Percentiles rank a stretch among this genome's conserved stretches.
phyloP scores from a whole-genome alignment of 2,888 invertebrate genomes.

The Eristalinus aeneus region DNA sequence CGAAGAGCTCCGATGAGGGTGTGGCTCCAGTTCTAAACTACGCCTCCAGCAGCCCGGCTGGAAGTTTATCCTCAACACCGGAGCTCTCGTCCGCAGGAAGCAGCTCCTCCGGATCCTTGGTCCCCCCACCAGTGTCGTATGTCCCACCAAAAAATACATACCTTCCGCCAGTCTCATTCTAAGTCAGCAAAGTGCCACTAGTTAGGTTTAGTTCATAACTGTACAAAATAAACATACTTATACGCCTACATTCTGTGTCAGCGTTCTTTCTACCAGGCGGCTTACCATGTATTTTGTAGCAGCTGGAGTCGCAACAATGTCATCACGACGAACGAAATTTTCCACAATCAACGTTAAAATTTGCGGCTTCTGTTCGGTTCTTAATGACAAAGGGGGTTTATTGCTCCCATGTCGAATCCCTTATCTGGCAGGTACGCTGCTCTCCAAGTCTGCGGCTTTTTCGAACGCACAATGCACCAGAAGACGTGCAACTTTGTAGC shows the following conservation, averaged over 20 bases:
- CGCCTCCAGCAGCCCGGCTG: constrained; percentile 72
- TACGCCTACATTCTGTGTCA: background rate
- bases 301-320: background rate
- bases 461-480: background rate
- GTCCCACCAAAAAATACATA: constrained; percentile 40
- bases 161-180: constrained; percentile 38
- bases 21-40: constrained; percentile 77
- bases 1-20: constrained; percentile 76
- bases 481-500: background rate
- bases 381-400: background rate
- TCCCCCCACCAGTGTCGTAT: constrained; percentile 19
- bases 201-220: constrained; percentile 45
- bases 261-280: no score
- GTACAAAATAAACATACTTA: background rate
- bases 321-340: background rate
- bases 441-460: background rate
- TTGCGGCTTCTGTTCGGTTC: background rate
- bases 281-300: no score
- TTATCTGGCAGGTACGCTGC: background rate
- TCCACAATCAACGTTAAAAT: background rate
- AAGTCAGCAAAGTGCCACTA: background rate
- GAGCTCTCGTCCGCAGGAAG: constrained; percentile 2
- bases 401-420: background rate
- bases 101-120: constrained; percentile 6
- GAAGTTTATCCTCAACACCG: background rate